These are phyloP conservation scores for Tetranychus cinnabarinus DNA, from an alignment of 1,140 invertebrate genomes.

Conservation along the genomic window DNA sequence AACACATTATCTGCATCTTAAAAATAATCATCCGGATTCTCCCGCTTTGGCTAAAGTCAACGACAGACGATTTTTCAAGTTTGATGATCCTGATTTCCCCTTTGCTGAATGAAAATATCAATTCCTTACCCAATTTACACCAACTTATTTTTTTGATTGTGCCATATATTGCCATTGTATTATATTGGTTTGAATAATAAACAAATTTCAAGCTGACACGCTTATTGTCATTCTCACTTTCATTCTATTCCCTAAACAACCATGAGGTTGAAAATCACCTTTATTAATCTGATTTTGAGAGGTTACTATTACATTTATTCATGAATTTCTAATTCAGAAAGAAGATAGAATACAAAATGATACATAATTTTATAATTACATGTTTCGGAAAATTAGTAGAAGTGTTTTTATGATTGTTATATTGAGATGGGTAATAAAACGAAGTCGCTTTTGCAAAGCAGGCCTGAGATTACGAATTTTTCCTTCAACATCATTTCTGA, in stretches of 20 bases:
- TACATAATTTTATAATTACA: no score
- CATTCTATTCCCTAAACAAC: no score
- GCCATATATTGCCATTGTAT: no score
- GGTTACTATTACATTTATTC: no score
- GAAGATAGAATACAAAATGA: no score
- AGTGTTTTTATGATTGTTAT: background rate
- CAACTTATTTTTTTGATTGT: no score
- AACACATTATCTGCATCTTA: conserved; percentile 78
- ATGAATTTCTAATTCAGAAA: no score
- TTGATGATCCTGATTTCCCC: background rate
- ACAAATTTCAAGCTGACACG: no score
- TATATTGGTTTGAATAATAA: no score
- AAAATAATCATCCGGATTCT: conserved; percentile 74
- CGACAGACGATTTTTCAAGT: conserved; percentile 43
- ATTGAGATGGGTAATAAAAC: conserved; percentile 71
- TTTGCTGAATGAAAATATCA: background rate
- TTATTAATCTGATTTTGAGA: no score
- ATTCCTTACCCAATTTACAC: background rate
- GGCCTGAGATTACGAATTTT: conserved; percentile 63
- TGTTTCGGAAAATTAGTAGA: background rate
- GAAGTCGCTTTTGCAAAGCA: conserved; percentile 56
- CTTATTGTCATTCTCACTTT: no score
- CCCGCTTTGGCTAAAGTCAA: conserved; percentile 86
- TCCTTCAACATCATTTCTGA: conserved; percentile 70
- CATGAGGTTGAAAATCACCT: no score